phyloP scores from a whole-genome alignment of 2,113 vertebrate genomes.

The Epinephelus fuscoguttatus region DNA sequence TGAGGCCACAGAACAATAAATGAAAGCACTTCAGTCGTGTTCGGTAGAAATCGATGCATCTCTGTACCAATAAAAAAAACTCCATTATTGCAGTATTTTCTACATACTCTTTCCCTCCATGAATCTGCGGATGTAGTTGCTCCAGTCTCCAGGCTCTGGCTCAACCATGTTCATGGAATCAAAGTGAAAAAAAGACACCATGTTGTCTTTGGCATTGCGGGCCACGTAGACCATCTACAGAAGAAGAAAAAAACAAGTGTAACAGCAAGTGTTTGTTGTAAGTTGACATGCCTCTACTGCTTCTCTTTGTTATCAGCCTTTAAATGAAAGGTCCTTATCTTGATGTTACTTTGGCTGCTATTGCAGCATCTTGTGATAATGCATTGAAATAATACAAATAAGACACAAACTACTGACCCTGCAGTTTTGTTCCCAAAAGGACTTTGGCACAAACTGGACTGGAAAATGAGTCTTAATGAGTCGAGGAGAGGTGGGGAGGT shows the following conservation, averaged over 20 bases:
- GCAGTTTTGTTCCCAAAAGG: conserved; percentile 88
- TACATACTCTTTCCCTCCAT: conserved; percentile 84
- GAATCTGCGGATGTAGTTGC: conserved; percentile 84
- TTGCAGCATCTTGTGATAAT: neutral
- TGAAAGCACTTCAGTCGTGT: neutral
- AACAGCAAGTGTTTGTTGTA: neutral
- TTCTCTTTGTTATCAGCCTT: neutral
- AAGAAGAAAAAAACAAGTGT: neutral
- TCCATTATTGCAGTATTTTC: neutral
- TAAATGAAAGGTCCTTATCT: neutral
- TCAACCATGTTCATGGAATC: conserved; percentile 85
- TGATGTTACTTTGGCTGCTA: too few species aligned
- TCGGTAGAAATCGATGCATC: too few species aligned
- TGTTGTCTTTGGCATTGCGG: conserved; percentile 90
- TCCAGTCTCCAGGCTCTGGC: conserved; percentile 87
- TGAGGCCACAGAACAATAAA: conserved; percentile 51
- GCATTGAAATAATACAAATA: neutral
- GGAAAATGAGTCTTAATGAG: conserved; percentile 89
- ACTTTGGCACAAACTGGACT: conserved; percentile 83
- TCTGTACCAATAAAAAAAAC: neutral
- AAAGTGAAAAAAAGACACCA: conserved; percentile 91
- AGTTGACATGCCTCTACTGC: neutral
- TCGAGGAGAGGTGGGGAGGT: conserved; percentile 77
- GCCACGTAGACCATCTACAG: conserved; percentile 88
- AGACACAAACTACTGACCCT: conserved; percentile 73